Percentiles rank a stretch among this genome's conserved stretches.
Conservation (phyloP, 2,888 invertebrate genomes). For the Morpho achilles region DNA sequence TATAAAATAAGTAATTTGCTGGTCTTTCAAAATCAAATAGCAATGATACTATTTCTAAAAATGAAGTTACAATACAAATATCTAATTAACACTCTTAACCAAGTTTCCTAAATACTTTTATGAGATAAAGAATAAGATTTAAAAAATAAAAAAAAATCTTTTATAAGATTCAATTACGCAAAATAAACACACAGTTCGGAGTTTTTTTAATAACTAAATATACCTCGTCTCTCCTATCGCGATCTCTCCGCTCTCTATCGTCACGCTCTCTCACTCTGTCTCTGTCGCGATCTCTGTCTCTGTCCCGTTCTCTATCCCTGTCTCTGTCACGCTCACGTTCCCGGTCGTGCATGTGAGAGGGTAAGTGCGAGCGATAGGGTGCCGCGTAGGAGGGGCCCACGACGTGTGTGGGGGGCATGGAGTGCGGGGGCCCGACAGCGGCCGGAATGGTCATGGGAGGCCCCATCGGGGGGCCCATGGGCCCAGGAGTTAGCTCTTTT, state of each 20-base stretch:
- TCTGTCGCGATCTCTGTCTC: slow-evolving; percentile 64
- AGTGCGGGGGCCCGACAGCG: slow-evolving; percentile 34
- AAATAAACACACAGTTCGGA: not conserved
- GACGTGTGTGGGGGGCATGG: slow-evolving; percentile 47
- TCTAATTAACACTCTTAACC: too few relatives aligned
- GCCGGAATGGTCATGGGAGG: slow-evolving; percentile 43
- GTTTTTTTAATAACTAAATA: slow-evolving; percentile 24
- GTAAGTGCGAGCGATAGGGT: slow-evolving; percentile 35
- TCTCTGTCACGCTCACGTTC: slow-evolving; percentile 61
- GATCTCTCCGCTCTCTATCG: slow-evolving; percentile 51
- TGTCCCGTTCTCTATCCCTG: slow-evolving; percentile 65
- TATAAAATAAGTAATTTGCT: too few relatives aligned
- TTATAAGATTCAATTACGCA: not conserved
- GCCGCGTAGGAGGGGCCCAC: slow-evolving; percentile 38
- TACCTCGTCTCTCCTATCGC: slow-evolving; percentile 63
- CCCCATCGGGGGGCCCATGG: slow-evolving; percentile 55
- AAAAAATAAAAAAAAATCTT: too few relatives aligned
- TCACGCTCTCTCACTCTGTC: slow-evolving; percentile 51
- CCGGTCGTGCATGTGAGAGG: slow-evolving; percentile 40
- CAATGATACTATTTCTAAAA: too few relatives aligned
- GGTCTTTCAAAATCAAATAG: too few relatives aligned
- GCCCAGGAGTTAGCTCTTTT: slow-evolving; percentile 84
- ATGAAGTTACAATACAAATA: too few relatives aligned
- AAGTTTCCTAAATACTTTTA: too few relatives aligned
- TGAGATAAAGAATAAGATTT: too few relatives aligned